These are phyloP conservation scores for Sorex fumeus DNA, from an alignment of 2,113 vertebrate species.

Conservation along the genomic window DNA sequence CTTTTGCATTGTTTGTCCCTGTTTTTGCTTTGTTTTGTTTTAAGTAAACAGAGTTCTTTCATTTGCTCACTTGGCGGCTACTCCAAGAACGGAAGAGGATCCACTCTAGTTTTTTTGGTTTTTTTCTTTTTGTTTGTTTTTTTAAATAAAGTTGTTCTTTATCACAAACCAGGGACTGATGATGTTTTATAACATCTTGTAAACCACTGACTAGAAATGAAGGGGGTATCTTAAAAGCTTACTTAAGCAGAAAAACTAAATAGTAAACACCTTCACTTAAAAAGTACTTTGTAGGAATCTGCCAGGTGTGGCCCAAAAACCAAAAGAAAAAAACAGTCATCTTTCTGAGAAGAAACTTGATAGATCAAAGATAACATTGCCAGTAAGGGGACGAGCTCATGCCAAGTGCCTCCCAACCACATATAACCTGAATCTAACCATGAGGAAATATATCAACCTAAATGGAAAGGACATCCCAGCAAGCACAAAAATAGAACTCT, in stretches of 20 bases:
- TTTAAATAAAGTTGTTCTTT: background rate
- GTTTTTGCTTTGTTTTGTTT: conserved; percentile 19
- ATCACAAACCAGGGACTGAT: background rate
- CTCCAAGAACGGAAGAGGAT: conserved; percentile 27
- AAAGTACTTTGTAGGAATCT: background rate
- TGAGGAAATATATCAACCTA: background rate
- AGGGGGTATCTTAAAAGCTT: background rate
- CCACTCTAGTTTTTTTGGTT: background rate
- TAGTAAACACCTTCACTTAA: background rate
- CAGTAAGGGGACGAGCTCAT: background rate
- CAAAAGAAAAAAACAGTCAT: background rate
- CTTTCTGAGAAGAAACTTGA: conserved; percentile 25
- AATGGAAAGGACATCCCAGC: background rate
- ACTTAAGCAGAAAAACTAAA: background rate
- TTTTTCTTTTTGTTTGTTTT: no score
- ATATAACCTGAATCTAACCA: background rate
- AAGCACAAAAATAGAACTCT: background rate
- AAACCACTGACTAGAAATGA: conserved; percentile 36
- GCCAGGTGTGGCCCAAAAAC: no score
- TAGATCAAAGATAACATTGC: conserved; percentile 6
- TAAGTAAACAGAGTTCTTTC: conserved; percentile 40
- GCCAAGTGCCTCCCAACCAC: background rate
- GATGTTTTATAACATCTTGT: conserved; percentile 41
- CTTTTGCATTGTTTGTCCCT: conserved; percentile 5
- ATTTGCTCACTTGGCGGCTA: background rate